Percentiles rank a stretch among this genome's conserved stretches.
Evolutionary conservation across 2,113 vertebrate species (phyloP).

Genomic region (Laticauda colubrina): DNA sequence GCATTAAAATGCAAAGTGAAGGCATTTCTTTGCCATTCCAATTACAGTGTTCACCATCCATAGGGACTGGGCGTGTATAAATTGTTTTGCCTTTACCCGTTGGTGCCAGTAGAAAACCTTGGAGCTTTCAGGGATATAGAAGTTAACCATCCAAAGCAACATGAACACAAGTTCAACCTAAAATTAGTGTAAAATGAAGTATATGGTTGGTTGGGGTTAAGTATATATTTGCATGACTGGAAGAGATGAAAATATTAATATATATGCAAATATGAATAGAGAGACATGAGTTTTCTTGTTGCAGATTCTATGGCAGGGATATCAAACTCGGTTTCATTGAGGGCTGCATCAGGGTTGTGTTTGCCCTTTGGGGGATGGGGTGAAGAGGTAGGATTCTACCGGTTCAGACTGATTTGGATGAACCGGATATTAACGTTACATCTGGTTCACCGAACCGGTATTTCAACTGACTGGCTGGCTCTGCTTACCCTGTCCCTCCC

Average conservation of each 20-base stretch:
- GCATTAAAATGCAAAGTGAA: neutral
- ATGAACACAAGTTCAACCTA: neutral
- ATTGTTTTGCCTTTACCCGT: neutral
- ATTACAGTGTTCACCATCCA: neutral
- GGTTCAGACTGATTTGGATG: no score
- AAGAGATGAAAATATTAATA: slow-evolving; percentile 18
- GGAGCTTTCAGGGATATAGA: neutral
- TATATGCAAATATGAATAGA: slow-evolving; percentile 19
- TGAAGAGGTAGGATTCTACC: no score
- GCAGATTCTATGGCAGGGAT: neutral
- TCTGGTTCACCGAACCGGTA: no score
- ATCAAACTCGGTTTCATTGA: no score
- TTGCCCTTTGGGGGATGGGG: no score
- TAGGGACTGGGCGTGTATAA: neutral
- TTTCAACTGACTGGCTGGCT: no score
- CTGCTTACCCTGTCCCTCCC: no score
- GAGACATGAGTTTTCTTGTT: neutral
- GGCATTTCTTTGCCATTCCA: neutral
- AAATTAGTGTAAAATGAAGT: neutral
- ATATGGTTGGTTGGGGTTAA: neutral
- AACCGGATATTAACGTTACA: no score
- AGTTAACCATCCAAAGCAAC: neutral
- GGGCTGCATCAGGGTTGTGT: no score
- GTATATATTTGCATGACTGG: slow-evolving; percentile 11
- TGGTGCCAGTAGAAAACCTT: neutral